A percentile compares a stretch with the other conserved stretches of the same genome.
Conservation (phyloP, 2,888 invertebrate species). For the Spatulosminthurus flaviceps region DNA sequence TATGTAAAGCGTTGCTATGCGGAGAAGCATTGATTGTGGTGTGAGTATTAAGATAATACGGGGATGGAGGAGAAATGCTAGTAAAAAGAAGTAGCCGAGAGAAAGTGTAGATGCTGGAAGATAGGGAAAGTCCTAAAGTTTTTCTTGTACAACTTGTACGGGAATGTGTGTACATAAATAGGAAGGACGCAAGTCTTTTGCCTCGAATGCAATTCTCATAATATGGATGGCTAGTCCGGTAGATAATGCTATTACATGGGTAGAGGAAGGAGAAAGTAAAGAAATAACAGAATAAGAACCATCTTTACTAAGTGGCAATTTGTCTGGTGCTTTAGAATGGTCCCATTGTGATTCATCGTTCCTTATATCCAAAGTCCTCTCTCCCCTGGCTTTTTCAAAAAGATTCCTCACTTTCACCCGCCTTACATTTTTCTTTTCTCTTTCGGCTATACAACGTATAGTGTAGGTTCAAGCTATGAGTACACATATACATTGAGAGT, state of each 20-base stretch:
- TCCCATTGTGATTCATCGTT: constrained; percentile 52
- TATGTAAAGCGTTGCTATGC: no score
- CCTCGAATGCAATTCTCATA: constrained; percentile 36
- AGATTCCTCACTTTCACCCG: not conserved
- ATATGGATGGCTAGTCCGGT: constrained; percentile 35
- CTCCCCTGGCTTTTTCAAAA: constrained; percentile 26
- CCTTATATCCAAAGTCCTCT: constrained; percentile 32
- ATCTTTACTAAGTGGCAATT: constrained; percentile 56
- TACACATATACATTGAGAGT: no score
- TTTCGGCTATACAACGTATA: no score
- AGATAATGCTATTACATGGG: constrained; percentile 46
- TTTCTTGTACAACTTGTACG: no score
- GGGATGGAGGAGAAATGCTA: constrained; percentile 9
- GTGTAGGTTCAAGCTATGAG: no score
- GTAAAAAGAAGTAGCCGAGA: not conserved
- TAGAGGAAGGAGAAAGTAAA: constrained; percentile 33
- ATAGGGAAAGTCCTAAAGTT: not conserved
- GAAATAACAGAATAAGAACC: constrained; percentile 52
- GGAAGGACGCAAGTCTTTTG: not conserved
- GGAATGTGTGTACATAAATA: no score
- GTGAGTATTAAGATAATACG: not conserved
- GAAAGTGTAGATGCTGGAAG: constrained; percentile 8
- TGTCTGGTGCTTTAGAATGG: constrained; percentile 51
- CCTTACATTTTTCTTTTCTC: not conserved
- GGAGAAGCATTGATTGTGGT: no score